Conservation (phyloP, 2,797 vertebrate species). For the Manis pentadactyla region DNA sequence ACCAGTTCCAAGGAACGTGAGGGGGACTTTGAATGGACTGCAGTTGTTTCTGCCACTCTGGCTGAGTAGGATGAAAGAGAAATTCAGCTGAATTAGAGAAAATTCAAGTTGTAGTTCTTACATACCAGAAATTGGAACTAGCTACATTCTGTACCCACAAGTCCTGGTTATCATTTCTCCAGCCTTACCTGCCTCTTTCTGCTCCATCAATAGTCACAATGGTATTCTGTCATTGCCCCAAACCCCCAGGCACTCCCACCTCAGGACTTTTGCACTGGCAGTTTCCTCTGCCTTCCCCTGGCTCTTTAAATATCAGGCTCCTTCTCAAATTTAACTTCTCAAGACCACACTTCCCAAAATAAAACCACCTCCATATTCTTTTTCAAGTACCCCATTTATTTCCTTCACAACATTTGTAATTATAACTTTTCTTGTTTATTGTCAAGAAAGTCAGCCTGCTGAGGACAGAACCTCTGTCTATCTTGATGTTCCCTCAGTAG, state of each 20-base stretch:
- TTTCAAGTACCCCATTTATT: neutral
- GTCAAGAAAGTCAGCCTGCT: neutral
- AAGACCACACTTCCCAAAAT: neutral
- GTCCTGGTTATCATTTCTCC: neutral
- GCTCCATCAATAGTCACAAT: neutral
- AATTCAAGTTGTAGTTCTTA: neutral
- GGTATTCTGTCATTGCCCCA: neutral
- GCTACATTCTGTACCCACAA: neutral
- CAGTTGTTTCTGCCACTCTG: constrained; percentile 14
- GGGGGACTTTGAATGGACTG: neutral
- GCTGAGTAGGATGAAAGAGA: neutral
- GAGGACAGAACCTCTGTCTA: neutral
- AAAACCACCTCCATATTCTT: neutral
- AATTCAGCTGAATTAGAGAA: neutral
- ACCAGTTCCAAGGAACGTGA: neutral
- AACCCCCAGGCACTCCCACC: neutral
- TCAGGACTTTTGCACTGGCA: neutral
- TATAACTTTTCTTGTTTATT: neutral
- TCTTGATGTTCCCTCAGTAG: neutral
- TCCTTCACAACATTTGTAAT: neutral
- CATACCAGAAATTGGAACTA: neutral
- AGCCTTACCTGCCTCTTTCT: neutral
- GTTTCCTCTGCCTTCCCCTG: neutral
- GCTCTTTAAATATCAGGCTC: neutral
- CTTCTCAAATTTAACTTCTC: constrained; percentile 34